Evolutionary conservation across 1,140 invertebrate species (phyloP).

Genomic region (Drosophila sucinea): DNA sequence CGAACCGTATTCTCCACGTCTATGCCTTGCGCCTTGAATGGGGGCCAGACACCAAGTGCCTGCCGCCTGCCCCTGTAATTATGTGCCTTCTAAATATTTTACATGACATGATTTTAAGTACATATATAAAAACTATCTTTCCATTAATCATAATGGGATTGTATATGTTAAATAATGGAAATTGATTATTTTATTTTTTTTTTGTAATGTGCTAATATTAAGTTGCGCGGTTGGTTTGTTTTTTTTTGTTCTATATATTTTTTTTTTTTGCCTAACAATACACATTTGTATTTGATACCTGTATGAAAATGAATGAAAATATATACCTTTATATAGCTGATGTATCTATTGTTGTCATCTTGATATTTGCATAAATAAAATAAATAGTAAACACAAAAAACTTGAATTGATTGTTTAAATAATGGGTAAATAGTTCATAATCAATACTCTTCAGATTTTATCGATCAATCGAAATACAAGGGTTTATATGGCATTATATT

Average conservation of each 20-base stretch:
- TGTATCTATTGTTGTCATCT: constrained; percentile 78
- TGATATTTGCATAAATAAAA: constrained; percentile 78
- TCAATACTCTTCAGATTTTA: too few species aligned
- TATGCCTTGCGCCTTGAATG: constrained; percentile 36
- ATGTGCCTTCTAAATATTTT: constrained; percentile 65
- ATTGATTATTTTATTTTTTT: constrained; percentile 41
- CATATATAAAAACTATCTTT: constrained; percentile 4
- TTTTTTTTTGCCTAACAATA: constrained; percentile 44
- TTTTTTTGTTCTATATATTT: constrained; percentile 22
- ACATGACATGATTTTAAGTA: background rate
- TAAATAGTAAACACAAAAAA: constrained; percentile 47
- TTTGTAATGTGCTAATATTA: constrained; percentile 55
- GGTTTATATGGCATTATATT: too few species aligned
- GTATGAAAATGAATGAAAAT: constrained; percentile 44
- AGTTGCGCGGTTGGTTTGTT: constrained; percentile 72
- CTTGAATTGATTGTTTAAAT: too few species aligned
- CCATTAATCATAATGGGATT: constrained; percentile 16
- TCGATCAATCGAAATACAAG: too few species aligned
- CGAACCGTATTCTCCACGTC: constrained; percentile 11
- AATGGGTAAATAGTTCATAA: too few species aligned
- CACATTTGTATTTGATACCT: constrained; percentile 57
- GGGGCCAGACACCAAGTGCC: constrained; percentile 31
- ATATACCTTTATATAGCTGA: constrained; percentile 54
- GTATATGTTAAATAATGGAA: constrained; percentile 47
- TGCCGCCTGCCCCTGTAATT: constrained; percentile 65